These are phyloP conservation scores for Aepyceros melampus DNA, from an alignment of 2,113 vertebrate genomes.

Conservation along the genomic window DNA sequence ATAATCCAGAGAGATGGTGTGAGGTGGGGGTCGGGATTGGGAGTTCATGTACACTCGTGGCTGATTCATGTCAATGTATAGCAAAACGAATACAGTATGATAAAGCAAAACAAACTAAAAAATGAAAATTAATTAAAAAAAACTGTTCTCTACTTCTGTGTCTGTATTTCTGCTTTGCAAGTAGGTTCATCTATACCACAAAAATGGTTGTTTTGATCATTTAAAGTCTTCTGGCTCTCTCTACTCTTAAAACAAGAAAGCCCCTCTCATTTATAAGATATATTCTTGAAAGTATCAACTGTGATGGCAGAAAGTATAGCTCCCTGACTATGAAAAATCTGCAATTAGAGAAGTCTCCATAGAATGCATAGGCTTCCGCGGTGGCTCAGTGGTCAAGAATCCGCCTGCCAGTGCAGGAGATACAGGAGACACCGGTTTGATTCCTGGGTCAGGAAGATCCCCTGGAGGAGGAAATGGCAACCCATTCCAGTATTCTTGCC, in stretches of 20 bases:
- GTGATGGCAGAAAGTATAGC: not conserved
- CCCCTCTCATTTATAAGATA: not conserved
- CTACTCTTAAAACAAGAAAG: not conserved
- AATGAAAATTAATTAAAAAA: no score
- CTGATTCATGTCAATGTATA: no score
- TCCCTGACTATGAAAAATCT: slow-evolving; percentile 34
- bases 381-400: not conserved
- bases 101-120: no score
- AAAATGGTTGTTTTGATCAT: not conserved
- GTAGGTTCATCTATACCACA: not conserved
- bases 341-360: not conserved
- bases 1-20: no score
- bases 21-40: no score
- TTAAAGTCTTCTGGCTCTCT: not conserved
- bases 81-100: no score
- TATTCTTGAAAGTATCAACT: not conserved
- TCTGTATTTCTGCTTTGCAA: not conserved
- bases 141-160: not conserved
- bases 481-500: not conserved
- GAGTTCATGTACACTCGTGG: no score
- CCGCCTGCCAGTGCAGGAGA: not conserved
- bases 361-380: not conserved
- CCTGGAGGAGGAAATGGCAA: not conserved
- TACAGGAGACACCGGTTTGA: not conserved
- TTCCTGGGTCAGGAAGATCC: not conserved